A percentile compares a stretch with the other conserved stretches of the same genome.
Evolutionary conservation across 2,113 vertebrate genomes (phyloP).

Genomic region (Antechinus flavipes): DNA sequence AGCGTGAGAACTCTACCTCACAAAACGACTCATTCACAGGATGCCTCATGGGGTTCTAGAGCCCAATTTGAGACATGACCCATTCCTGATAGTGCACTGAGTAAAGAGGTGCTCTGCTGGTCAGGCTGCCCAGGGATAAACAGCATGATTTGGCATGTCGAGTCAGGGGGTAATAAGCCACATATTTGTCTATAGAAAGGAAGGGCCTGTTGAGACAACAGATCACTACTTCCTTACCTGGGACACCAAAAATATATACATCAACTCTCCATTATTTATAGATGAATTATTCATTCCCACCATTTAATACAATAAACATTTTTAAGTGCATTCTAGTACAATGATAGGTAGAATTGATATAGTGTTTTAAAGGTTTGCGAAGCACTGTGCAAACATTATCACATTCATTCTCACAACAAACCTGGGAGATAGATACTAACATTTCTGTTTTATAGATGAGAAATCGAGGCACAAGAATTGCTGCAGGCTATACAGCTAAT

Average conservation of each 20-base stretch:
- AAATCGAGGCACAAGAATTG: neutral
- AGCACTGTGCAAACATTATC: neutral
- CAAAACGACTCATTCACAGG: slow-evolving; percentile 67
- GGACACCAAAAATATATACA: neutral
- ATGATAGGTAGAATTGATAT: neutral
- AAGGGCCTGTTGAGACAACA: neutral
- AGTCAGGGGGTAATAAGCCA: neutral
- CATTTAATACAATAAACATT: neutral
- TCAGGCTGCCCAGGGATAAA: neutral
- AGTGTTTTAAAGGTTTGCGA: neutral
- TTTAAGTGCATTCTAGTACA: neutral
- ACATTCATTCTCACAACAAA: neutral
- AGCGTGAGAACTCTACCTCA: slow-evolving; percentile 83
- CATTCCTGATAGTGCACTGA: neutral
- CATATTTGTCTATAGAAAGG: neutral
- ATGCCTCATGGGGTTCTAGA: slow-evolving; percentile 13
- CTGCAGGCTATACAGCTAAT: neutral
- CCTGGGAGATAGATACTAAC: neutral
- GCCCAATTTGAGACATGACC: slow-evolving; percentile 47
- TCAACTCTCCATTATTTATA: neutral
- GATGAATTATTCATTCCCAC: neutral
- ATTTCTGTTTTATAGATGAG: neutral
- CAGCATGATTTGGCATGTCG: neutral
- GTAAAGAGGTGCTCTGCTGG: neutral
- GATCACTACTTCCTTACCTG: neutral